A percentile compares a stretch with the other conserved stretches of the same genome.
Evolutionary conservation across 2,113 vertebrate species (phyloP).

Genomic region (Mobula hypostoma): DNA sequence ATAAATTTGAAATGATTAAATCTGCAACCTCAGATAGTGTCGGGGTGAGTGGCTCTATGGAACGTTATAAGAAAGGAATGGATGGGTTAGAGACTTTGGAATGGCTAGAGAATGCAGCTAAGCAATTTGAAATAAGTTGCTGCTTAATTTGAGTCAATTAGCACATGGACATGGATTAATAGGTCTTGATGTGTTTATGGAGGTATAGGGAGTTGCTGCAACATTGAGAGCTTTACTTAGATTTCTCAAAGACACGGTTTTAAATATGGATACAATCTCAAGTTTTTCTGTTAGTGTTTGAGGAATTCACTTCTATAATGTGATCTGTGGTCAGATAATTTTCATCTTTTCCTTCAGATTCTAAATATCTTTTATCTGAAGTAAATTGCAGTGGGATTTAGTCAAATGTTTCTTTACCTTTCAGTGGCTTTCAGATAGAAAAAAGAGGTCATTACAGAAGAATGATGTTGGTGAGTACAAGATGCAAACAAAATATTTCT

Average conservation of each 20-base stretch:
- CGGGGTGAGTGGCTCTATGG: too few species aligned
- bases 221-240: neutral
- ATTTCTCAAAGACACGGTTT: neutral
- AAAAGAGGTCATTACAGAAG: slow-evolving; percentile 88
- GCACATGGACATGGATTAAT: too few species aligned
- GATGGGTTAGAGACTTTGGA: too few species aligned
- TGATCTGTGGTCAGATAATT: neutral
- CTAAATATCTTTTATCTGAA: neutral
- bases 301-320: neutral
- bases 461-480: slow-evolving; percentile 85
- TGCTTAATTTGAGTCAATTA: too few species aligned
- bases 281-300: neutral
- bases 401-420: slow-evolving; percentile 36
- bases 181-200: too few species aligned
- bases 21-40: too few species aligned
- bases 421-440: slow-evolving; percentile 92
- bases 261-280: neutral
- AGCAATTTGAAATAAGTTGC: too few species aligned
- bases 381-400: neutral
- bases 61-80: neutral
- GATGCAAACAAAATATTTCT: neutral
- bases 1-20: too few species aligned
- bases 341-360: neutral
- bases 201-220: neutral
- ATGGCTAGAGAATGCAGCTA: too few species aligned